Percentiles rank a stretch among this genome's conserved stretches.
These are phyloP conservation scores for Hylyphantes graminicola DNA, from an alignment of 1,140 invertebrate species.

Conservation along the genomic window DNA sequence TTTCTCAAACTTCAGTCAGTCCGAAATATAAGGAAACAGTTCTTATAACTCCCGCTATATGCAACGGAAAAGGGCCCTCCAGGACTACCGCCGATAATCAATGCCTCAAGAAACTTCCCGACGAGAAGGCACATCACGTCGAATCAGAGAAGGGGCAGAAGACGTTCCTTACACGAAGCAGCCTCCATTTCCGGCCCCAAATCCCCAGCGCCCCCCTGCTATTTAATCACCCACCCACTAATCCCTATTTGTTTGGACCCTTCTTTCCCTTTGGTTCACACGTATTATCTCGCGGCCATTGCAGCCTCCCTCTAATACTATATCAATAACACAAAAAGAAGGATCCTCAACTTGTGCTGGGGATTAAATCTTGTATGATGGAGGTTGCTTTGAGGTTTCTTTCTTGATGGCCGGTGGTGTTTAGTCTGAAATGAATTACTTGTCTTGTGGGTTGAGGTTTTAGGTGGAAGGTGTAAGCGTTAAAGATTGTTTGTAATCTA, in stretches of 20 bases:
- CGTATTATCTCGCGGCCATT: conserved; percentile 47
- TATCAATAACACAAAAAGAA: conserved; percentile 44
- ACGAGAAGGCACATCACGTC: conserved; percentile 43
- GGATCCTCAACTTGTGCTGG: neutral
- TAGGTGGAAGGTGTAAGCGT: too few species aligned
- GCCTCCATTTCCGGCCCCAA: conserved; percentile 46
- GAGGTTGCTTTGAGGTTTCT: neutral
- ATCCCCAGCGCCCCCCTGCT: conserved; percentile 41
- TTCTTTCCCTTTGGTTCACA: conserved; percentile 38
- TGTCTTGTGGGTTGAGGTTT: too few species aligned
- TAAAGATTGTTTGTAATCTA: too few species aligned
- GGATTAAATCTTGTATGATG: neutral
- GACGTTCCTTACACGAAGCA: conserved; percentile 50
- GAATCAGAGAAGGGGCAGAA: conserved; percentile 42
- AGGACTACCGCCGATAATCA: conserved; percentile 5
- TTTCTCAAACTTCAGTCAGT: too few species aligned
- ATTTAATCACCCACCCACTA: conserved; percentile 58
- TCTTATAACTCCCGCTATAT: too few species aligned
- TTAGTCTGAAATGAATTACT: too few species aligned
- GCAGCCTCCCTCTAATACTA: conserved; percentile 13
- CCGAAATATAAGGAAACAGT: too few species aligned
- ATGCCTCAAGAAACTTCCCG: conserved; percentile 18
- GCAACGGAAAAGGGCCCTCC: neutral
- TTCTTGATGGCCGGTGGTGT: too few species aligned
- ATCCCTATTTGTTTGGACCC: conserved; percentile 57